These are phyloP conservation scores for Diorhabda carinulata DNA, from an alignment of 1,140 invertebrate genomes.

Conservation along the genomic window DNA sequence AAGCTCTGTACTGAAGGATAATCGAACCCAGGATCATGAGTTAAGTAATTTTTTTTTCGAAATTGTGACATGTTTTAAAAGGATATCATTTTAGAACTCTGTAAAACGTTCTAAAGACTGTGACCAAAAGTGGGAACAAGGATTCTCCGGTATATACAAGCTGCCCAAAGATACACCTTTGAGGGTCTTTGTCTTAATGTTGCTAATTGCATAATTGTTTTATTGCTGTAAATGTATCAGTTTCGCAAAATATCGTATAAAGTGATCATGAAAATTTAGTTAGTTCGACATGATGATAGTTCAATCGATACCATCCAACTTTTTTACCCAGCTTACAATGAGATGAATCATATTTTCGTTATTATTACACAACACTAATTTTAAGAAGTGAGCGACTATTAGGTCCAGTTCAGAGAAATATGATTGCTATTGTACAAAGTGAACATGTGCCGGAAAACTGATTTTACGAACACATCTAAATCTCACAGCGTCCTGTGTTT, in stretches of 20 bases:
- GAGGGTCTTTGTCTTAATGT: too few species aligned
- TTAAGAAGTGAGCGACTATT: constrained; percentile 29
- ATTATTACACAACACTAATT: constrained; percentile 34
- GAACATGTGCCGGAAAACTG: constrained; percentile 24
- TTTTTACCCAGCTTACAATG: constrained; percentile 20
- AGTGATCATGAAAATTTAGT: constrained; percentile 8
- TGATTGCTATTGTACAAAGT: constrained; percentile 29
- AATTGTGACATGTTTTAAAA: too few species aligned
- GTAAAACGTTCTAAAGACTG: too few species aligned
- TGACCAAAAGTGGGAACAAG: too few species aligned
- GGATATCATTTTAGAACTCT: too few species aligned
- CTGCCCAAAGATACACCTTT: too few species aligned
- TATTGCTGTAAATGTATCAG: too few species aligned
- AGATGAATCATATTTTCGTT: constrained; percentile 28
- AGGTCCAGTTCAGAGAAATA: constrained; percentile 26
- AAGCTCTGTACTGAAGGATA: too few species aligned
- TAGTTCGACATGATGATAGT: constrained; percentile 2
- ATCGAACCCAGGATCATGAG: too few species aligned
- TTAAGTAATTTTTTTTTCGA: too few species aligned
- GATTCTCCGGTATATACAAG: too few species aligned
- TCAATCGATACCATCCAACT: constrained; percentile 10
- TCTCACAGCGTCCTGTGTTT: constrained; percentile 23
- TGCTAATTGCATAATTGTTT: too few species aligned
- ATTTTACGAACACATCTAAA: constrained; percentile 28
- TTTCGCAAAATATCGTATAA: neutral